Percentiles rank a stretch among this genome's conserved stretches.
phyloP scores from a whole-genome alignment of 2,113 vertebrate species.

The Cinclus mexicanus region DNA sequence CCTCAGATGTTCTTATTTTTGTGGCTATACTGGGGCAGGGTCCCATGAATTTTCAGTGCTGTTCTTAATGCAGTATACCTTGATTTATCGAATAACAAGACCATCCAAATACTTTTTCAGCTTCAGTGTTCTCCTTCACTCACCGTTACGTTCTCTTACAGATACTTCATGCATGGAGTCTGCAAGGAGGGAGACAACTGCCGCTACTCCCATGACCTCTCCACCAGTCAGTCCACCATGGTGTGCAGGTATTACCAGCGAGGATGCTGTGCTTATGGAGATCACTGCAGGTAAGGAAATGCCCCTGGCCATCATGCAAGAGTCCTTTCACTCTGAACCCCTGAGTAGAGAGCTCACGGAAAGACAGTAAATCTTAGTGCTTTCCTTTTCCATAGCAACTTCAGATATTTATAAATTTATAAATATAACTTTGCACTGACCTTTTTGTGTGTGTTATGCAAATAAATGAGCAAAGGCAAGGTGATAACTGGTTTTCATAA shows the following conservation, averaged over 20 bases:
- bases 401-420: not conserved
- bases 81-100: not conserved
- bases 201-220: constrained; percentile 94
- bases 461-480: not conserved
- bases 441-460: not conserved
- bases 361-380: not conserved
- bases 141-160: constrained; percentile 55
- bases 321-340: not conserved
- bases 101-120: not conserved
- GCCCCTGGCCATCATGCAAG: not conserved
- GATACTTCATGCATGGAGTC: constrained; percentile 98
- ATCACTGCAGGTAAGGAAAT: constrained; percentile 91
- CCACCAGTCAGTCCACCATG: constrained; percentile 86
- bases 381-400: not conserved
- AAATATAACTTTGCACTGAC: not conserved
- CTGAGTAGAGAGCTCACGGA: not conserved
- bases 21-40: not conserved
- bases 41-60: not conserved
- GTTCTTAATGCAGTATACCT: not conserved
- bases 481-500: not conserved
- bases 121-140: not conserved
- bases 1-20: not conserved
- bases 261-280: constrained; percentile 93
- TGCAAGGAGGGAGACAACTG: constrained; percentile 98
- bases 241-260: constrained; percentile 97